Base-by-base conservation (phyloP, 2,797 vertebrate genomes). In the Gallinago stenura region DNA sequence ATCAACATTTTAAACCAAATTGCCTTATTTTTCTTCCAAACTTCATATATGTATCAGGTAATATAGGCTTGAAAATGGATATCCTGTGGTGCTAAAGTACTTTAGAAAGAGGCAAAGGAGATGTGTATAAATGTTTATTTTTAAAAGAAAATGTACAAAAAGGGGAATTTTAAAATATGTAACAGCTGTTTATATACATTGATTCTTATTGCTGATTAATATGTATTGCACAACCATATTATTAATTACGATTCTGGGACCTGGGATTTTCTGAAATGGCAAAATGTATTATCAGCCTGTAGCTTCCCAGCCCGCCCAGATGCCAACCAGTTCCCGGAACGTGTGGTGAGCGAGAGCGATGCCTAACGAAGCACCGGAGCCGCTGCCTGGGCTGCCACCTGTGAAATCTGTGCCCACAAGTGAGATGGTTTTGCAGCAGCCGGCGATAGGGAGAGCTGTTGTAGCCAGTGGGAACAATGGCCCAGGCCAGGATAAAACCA, bases 1-100 rank as follows among this genome's bases (percentile, higher is more conserved):
- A 98, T 98, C 98, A 98, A 98, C 97, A 97, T 98, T 98, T 97
- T 98, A 98, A 98, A 98, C 98, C 98, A 98, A 99, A 98, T 99
- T 98, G 98, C 99, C 98, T 99, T 99, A 99, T 97, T 98, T 98
- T 98, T 98, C 98, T 99, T 99, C 99, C 98, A 98, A 98, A 98
- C 98, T 98, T 98, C 97, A 96, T 98, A 88, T 97, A 98, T 97
- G 90, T 98, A 98, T 98, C 98, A 98, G 98, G 98, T 98, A 98
- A 98, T 97, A 98, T 97, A 98, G 98, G 98, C 98, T 98, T 98
- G 98, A 98, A 98, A 98, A 98, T 98, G 97, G 97, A 98, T 98
- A 98, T 97, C 98, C 98, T 98, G 98, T 98, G 98, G 98, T 98
- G 98, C 98, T 98, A 98, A 98, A 98, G 97, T 98, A 98, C 97